Conservation (phyloP, 2,113 vertebrate genomes). For the Microtus pennsylvanicus region DNA sequence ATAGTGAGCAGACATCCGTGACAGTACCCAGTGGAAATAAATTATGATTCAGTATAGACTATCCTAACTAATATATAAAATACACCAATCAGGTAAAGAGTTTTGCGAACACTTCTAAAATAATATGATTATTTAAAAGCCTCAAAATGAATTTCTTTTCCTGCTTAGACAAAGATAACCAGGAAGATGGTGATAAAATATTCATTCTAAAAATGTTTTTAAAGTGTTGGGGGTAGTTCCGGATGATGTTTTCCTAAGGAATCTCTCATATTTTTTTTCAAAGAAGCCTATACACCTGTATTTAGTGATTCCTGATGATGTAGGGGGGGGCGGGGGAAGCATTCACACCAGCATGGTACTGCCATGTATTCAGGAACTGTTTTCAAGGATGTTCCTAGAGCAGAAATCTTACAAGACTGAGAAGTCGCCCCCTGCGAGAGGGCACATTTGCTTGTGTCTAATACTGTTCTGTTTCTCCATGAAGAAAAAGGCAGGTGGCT, state of each 20-base stretch:
- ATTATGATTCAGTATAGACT: neutral
- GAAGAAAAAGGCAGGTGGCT: neutral
- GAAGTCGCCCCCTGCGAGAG: neutral
- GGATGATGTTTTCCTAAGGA: neutral
- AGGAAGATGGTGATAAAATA: neutral
- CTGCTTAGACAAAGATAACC: neutral
- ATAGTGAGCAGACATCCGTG: neutral
- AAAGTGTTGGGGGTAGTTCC: neutral
- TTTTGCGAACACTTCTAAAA: neutral
- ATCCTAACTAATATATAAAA: neutral
- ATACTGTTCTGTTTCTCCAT: neutral
- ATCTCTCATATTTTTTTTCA: neutral
- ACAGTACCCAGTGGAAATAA: neutral
- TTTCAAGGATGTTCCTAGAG: neutral
- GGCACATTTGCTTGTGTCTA: neutral
- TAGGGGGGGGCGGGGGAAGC: rapidly evolving
- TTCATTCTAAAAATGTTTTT: neutral
- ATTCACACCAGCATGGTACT: neutral
- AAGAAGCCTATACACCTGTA: neutral
- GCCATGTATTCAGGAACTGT: neutral
- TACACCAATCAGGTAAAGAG: neutral
- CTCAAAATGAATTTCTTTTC: neutral
- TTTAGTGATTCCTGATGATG: neutral
- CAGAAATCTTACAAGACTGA: neutral
- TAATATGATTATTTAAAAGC: neutral